These are phyloP conservation scores for Panthera leo DNA, from an alignment of 2,113 vertebrate genomes.

Conservation along the genomic window DNA sequence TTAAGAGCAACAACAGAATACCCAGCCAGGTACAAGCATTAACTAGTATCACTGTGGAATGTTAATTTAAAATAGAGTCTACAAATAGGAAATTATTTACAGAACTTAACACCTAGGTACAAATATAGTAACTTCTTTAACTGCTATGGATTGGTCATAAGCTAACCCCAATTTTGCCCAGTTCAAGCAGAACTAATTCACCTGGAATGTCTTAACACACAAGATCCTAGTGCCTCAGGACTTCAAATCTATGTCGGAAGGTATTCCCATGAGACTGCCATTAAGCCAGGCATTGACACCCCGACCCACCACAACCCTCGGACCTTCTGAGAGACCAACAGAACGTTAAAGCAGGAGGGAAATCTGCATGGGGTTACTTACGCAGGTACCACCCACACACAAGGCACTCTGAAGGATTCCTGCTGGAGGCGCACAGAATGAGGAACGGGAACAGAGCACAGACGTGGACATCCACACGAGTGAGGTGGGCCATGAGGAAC, in stretches of 20 bases:
- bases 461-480: background rate
- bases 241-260: background rate
- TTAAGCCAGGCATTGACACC: background rate
- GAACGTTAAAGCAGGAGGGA: background rate
- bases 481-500: rapidly evolving
- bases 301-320: background rate
- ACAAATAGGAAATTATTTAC: constrained; percentile 41
- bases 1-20: constrained; percentile 17
- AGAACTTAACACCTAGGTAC: constrained; percentile 12
- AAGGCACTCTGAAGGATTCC: background rate
- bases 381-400: background rate
- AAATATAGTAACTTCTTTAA: background rate
- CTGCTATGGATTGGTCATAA: background rate
- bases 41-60: background rate
- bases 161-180: background rate
- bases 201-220: background rate
- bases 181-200: background rate
- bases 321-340: background rate
- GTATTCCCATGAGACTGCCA: background rate
- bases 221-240: background rate
- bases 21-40: background rate
- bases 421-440: background rate
- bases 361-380: background rate
- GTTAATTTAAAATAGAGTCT: constrained; percentile 22
- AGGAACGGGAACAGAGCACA: background rate